Conservation (phyloP, 2,888 invertebrate species). For the Tetragonula carbonaria region DNA sequence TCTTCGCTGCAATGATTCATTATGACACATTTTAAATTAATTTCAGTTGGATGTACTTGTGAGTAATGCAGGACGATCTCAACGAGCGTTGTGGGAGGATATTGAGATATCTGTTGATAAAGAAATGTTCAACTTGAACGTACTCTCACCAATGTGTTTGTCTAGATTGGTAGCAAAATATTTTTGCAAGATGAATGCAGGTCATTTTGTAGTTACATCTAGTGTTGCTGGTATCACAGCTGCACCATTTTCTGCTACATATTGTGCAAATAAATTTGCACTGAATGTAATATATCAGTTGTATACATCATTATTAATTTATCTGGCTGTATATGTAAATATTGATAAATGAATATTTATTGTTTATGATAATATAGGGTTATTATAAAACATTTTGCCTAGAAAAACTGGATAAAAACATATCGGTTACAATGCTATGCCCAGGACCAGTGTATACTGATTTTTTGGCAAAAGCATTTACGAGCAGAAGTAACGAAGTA, state of each 20-base stretch:
- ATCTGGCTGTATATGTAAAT: neutral
- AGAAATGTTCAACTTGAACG: slow-evolving; percentile 91
- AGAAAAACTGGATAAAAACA: slow-evolving; percentile 86
- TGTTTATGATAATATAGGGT: slow-evolving; percentile 85
- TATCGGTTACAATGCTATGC: slow-evolving; percentile 89
- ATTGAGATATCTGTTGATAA: slow-evolving; percentile 90
- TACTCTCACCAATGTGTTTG: slow-evolving; percentile 89
- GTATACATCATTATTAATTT: slow-evolving; percentile 57
- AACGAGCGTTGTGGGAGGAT: slow-evolving; percentile 88
- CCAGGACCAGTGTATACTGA: slow-evolving; percentile 92
- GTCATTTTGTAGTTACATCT: slow-evolving; percentile 91
- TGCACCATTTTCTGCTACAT: slow-evolving; percentile 88
- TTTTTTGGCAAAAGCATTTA: slow-evolving; percentile 89
- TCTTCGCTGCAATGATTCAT: neutral
- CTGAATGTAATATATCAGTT: slow-evolving; percentile 86
- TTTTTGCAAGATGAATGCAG: slow-evolving; percentile 85
- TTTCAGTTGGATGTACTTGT: slow-evolving; percentile 89
- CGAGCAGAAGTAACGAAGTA: slow-evolving; percentile 87
- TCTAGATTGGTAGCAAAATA: slow-evolving; percentile 89
- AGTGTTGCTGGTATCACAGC: slow-evolving; percentile 90
- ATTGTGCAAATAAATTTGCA: slow-evolving; percentile 91
- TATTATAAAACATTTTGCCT: slow-evolving; percentile 88
- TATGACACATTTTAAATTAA: neutral
- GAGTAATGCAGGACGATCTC: slow-evolving; percentile 93
- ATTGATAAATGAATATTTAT: slow-evolving; percentile 46